These are phyloP conservation scores for Litoditis marina DNA, from an alignment of 2,888 invertebrate species.

Conservation along the genomic window DNA sequence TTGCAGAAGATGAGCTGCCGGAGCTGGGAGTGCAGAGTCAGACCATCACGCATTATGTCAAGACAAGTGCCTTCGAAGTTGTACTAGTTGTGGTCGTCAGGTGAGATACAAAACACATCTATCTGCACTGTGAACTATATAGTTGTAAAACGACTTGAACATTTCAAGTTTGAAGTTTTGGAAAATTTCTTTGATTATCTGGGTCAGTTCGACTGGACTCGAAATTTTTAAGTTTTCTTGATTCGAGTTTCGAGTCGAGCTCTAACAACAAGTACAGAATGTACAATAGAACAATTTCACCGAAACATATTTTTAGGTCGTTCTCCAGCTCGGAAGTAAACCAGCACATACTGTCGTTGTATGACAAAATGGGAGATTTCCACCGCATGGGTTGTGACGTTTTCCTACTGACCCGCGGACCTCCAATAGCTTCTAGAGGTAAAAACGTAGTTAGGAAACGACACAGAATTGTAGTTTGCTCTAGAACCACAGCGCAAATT, in stretches of 20 bases:
- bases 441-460: too few species aligned
- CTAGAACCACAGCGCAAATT: too few species aligned
- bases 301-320: slow-evolving; percentile 32
- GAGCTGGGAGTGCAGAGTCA: slow-evolving; percentile 36
- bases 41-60: slow-evolving; percentile 38
- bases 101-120: slow-evolving; percentile 12
- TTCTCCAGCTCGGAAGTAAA: slow-evolving; percentile 39
- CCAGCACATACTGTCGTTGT: slow-evolving; percentile 41
- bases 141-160: too few species aligned
- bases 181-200: too few species aligned
- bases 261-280: too few species aligned
- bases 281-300: too few species aligned
- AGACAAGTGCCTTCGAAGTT: slow-evolving; percentile 33
- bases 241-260: too few species aligned
- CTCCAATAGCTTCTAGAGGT: slow-evolving; percentile 39
- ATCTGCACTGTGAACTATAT: too few species aligned
- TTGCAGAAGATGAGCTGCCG: slow-evolving; percentile 21
- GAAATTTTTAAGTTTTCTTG: too few species aligned
- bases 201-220: too few species aligned
- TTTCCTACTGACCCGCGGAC: slow-evolving; percentile 41
- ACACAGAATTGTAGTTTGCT: too few species aligned
- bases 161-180: not conserved
- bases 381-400: slow-evolving; percentile 35
- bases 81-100: slow-evolving; percentile 37
- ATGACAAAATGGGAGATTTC: slow-evolving; percentile 39